Evolutionary conservation across 1,140 invertebrate genomes (phyloP), one percentile per base, ranked within the genome.

Genomic region (Drosophila prosaltans): DNA sequence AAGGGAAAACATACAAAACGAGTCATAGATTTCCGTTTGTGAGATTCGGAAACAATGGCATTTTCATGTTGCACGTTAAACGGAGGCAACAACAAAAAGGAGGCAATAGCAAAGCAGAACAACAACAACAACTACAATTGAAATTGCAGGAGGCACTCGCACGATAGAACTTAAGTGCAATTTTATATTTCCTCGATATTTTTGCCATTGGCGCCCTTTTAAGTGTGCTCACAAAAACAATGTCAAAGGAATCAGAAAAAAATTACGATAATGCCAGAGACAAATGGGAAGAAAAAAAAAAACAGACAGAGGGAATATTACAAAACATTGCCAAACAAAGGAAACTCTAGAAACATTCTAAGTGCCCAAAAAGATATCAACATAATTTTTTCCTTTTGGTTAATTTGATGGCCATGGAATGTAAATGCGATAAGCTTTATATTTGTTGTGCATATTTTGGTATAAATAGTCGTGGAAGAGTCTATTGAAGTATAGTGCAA

Each of bases 21-120:
- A 82, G 85, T 80, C 79, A 88, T 86, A 88, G 82, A 86, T 83
- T 88, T 88, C 76, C 82, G 78, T 86, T 85, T 86, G 79, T 85
- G 79, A 61, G 76, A 67, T 66, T 71, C 72, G 61, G 61, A 86
- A 86, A 86, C 83, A 86, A 86, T 86, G 84, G 83, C 80, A 86
- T 86, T 86, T 86, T 88, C 83, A 86, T 86, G 83, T 86, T 80
- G 76, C 83, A 88, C 82, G 75, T 81, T 51, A 51, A 51, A 51
- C 45, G 45, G 9, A 21, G 21, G 16, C 16, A n/a, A 57, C 16
- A 16, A 16, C 16, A 63, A 51, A 69, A n/a, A 4, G 39, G n/a
- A 21, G 55, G 11, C 60, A 21, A 43, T 10, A 54, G 28, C 62
- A 65, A 51, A 48, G 45, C 62, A 40, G 45, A 43, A 45, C 39